phyloP scores from a whole-genome alignment of 2,113 vertebrate genomes.

The Tetrao urogallus region DNA sequence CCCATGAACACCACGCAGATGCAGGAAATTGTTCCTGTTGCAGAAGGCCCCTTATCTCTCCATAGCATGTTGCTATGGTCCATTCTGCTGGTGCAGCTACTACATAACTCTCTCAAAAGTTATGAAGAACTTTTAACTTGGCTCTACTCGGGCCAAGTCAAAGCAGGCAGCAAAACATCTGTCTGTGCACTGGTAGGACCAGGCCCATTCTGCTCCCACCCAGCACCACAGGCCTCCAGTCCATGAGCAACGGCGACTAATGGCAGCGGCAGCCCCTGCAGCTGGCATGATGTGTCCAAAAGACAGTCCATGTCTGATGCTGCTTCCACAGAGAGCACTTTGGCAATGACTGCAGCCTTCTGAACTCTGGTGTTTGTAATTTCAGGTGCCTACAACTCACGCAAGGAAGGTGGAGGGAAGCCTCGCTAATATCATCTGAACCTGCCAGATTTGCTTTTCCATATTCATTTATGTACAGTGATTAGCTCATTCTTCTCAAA shows the following conservation, averaged over 20 bases:
- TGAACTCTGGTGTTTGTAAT: not conserved
- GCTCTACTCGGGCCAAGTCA: not conserved
- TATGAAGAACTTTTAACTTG: not conserved
- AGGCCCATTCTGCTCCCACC: not conserved
- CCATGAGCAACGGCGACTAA: fast-evolving
- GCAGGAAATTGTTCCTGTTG: not conserved
- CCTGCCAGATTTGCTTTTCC: constrained; percentile 68
- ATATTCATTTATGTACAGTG: constrained; percentile 77
- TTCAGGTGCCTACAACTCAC: not conserved
- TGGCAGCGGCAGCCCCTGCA: not conserved
- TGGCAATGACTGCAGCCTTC: not conserved
- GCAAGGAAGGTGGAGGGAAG: not conserved
- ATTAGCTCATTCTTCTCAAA: constrained; percentile 81
- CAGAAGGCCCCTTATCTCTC: fast-evolving
- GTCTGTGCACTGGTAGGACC: not conserved
- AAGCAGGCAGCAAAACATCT: not conserved
- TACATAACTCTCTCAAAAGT: not conserved
- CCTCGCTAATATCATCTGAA: constrained; percentile 58
- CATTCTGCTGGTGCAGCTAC: not conserved
- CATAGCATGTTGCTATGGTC: fast-evolving
- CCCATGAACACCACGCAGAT: fast-evolving
- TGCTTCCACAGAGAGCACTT: not conserved
- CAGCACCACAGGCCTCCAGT: fast-evolving
- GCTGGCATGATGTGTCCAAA: not conserved
- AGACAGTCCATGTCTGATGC: not conserved